Evolutionary conservation across 2,113 vertebrate genomes (phyloP), one percentile per base, ranked within the genome.

Genomic region (Phocoena sinus): DNA sequence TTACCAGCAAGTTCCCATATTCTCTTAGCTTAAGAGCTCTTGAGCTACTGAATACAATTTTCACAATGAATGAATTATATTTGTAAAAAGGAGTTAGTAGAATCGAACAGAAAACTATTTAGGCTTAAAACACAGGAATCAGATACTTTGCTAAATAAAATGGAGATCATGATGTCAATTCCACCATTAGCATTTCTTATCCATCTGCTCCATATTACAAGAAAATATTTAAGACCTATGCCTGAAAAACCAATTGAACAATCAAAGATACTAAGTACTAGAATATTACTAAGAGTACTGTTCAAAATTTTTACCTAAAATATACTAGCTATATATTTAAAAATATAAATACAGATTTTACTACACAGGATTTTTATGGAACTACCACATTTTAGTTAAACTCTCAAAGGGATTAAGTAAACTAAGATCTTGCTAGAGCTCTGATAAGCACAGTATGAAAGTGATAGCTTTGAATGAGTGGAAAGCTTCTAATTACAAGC

Each of bases 281-380:
- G 33, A 96, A 90, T 71, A 91, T 47, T 93, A 74, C 12, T 85
- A 84, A 92, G 13, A 56, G 6, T 74, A 60, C 13, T 36, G 85
- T 21, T 93, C 53, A 95, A 96, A 90, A 41, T 95, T 95, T 95
- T 96, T 47, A 83, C 71, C 77, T 94, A 89, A 95, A 89, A 79
- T 89, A 84, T 28, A 65, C 26, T 71, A 17, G 36, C 3, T 53
- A 74, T 26, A 65, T 38, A 33, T 17, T 17, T 9, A 63, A 9
- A 60, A 41, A 70, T 33, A 91, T 41, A 91, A 53, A 68, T 80
- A 58, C 7, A 73, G 33, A 62, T n/a, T 83, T 65, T 82, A 86
- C 53, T 76, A 67, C 18, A 63, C 8, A 81, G 62, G 71, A 89
- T 95, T 12, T 58, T 95, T 63, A 93, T 25, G 7, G 4, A 93